Conservation (phyloP, 2,113 vertebrate genomes). For the Pheucticus melanocephalus region DNA sequence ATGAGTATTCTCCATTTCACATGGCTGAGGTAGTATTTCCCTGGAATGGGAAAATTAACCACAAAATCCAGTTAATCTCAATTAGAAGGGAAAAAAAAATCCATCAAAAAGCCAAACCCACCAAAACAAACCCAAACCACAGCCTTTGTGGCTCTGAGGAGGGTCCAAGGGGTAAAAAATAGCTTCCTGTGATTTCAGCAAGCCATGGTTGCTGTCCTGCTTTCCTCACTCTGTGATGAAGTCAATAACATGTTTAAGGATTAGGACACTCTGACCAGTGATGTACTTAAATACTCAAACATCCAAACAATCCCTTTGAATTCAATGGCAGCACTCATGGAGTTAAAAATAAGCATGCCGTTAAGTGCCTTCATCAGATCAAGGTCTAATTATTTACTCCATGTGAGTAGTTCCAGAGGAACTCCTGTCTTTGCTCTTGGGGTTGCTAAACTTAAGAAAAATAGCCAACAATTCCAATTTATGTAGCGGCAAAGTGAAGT, state of each 20-base stretch:
- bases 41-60: neutral
- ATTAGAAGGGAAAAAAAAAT: neutral
- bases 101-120: neutral
- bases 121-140: neutral
- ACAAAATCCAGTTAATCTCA: neutral
- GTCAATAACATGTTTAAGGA: neutral
- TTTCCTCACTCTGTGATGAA: neutral
- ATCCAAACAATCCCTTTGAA: conserved; percentile 25
- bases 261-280: neutral
- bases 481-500: neutral
- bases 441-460: neutral
- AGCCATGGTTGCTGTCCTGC: neutral
- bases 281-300: neutral
- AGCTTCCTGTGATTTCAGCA: neutral
- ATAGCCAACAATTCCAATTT: neutral
- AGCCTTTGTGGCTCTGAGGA: neutral
- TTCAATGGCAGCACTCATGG: neutral
- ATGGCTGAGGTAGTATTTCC: neutral
- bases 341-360: conserved; percentile 27
- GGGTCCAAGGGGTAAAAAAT: neutral
- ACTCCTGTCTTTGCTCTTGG: neutral
- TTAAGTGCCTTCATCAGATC: neutral
- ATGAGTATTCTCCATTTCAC: neutral
- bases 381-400: conserved; percentile 20
- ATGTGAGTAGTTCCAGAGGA: neutral